These are phyloP conservation scores for Hypomecis punctinalis DNA, from an alignment of 2,888 invertebrate genomes.

Conservation along the genomic window DNA sequence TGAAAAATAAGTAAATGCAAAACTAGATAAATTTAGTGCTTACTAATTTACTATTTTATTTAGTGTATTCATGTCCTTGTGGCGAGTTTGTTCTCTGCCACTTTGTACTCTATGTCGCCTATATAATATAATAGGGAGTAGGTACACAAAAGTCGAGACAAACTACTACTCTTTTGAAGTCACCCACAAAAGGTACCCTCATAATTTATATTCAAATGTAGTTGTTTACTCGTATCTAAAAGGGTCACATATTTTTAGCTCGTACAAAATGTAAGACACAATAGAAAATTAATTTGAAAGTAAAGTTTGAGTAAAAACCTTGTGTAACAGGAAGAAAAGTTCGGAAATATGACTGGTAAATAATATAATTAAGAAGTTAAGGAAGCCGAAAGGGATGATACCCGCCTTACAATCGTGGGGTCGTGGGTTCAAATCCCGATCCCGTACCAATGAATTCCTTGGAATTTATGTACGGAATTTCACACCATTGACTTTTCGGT, in stretches of 20 bases:
- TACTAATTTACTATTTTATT: neutral
- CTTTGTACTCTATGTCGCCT: constrained; percentile 21
- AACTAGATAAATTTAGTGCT: too few relatives aligned
- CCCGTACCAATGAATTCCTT: too few relatives aligned
- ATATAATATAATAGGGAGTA: constrained; percentile 43
- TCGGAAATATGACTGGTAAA: too few relatives aligned
- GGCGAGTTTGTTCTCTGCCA: neutral
- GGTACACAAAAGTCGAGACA: constrained; percentile 35
- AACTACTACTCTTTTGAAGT: constrained; percentile 40
- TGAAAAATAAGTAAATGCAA: too few relatives aligned
- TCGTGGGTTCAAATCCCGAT: too few relatives aligned
- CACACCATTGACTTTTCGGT: too few relatives aligned
- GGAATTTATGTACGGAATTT: too few relatives aligned
- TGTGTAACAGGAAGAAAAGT: too few relatives aligned
- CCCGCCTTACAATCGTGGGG: too few relatives aligned
- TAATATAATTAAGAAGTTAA: too few relatives aligned
- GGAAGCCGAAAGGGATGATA: too few relatives aligned
- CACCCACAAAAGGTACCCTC: constrained; percentile 40
- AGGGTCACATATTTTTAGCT: constrained; percentile 13
- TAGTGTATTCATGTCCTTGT: neutral
- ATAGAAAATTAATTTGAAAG: neutral
- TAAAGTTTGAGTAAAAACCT: too few relatives aligned
- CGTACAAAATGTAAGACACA: neutral
- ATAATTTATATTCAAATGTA: constrained; percentile 52
- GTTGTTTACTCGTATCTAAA: constrained; percentile 39